Conservation (phyloP, 2,797 vertebrate genomes). For the Molossus alvarezi region DNA sequence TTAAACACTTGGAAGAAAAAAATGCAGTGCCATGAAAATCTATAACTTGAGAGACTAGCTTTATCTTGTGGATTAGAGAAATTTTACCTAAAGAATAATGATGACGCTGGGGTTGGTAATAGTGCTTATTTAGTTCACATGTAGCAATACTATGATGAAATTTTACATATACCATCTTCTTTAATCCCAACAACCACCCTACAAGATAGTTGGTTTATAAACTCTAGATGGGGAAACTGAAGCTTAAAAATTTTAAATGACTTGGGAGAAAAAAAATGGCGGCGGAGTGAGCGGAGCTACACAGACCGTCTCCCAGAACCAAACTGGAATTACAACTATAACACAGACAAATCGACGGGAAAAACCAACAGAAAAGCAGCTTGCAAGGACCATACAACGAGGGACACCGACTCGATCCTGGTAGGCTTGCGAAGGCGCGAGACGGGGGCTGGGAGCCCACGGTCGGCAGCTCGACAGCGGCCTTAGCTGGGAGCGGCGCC, state of each 20-base stretch:
- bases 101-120: not conserved
- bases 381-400: too few relatives aligned
- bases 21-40: not conserved
- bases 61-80: not conserved
- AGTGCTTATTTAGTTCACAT: not conserved
- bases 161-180: not conserved
- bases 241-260: not conserved
- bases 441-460: too few relatives aligned
- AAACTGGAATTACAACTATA: too few relatives aligned
- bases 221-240: not conserved
- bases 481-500: too few relatives aligned
- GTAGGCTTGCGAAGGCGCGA: too few relatives aligned
- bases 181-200: not conserved
- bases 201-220: not conserved
- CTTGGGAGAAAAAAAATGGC: too few relatives aligned
- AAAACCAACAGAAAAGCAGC: too few relatives aligned
- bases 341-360: too few relatives aligned
- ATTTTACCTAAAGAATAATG: not conserved
- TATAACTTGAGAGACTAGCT: not conserved
- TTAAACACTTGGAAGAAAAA: not conserved
- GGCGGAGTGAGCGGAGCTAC: too few relatives aligned
- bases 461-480: too few relatives aligned
- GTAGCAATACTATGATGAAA: not conserved
- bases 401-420: too few relatives aligned
- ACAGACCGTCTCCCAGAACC: too few relatives aligned